phyloP scores from a whole-genome alignment of 2,113 vertebrate genomes.

The Atherinomorus stipes region DNA sequence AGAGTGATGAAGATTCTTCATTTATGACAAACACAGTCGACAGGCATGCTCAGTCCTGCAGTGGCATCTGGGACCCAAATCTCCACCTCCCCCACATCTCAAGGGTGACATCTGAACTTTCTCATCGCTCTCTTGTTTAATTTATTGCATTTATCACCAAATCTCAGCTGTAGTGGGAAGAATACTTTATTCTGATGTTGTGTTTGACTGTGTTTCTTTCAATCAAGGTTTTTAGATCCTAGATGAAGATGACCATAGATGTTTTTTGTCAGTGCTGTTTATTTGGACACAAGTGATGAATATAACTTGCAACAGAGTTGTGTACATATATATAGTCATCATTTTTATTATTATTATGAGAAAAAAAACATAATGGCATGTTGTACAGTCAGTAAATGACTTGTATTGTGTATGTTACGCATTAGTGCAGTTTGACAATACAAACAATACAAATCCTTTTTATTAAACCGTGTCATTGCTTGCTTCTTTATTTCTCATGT shows the following conservation, averaged over 20 bases:
- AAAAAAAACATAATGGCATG: constrained; percentile 72
- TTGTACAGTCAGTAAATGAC: constrained; percentile 87
- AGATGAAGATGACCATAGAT: constrained; percentile 79
- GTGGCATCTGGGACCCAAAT: constrained; percentile 30
- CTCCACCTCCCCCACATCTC: constrained; percentile 42
- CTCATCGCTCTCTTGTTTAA: constrained; percentile 67
- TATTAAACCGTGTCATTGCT: constrained; percentile 70
- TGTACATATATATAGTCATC: constrained; percentile 77
- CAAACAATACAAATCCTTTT: constrained; percentile 82
- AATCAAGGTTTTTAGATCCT: constrained; percentile 74
- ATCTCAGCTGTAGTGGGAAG: constrained; percentile 56
- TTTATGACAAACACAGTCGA: constrained; percentile 46
- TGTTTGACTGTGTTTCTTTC: constrained; percentile 76
- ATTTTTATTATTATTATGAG: constrained; percentile 69
- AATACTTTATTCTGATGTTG: constrained; percentile 64
- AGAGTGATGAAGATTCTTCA: constrained; percentile 45
- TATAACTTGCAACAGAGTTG: constrained; percentile 90
- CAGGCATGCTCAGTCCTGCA: constrained; percentile 52
- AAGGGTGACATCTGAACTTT: constrained; percentile 65
- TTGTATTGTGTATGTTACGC: constrained; percentile 99
- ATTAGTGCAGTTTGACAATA: constrained; percentile 93
- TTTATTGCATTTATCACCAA: constrained; percentile 78
- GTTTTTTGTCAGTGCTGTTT: constrained; percentile 81
- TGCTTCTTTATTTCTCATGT: constrained; percentile 37
- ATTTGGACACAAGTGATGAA: constrained; percentile 76